Evolutionary conservation across 1,140 invertebrate genomes (phyloP), one percentile per base, ranked within the genome.

Genomic region (Calephelis nemesis): DNA sequence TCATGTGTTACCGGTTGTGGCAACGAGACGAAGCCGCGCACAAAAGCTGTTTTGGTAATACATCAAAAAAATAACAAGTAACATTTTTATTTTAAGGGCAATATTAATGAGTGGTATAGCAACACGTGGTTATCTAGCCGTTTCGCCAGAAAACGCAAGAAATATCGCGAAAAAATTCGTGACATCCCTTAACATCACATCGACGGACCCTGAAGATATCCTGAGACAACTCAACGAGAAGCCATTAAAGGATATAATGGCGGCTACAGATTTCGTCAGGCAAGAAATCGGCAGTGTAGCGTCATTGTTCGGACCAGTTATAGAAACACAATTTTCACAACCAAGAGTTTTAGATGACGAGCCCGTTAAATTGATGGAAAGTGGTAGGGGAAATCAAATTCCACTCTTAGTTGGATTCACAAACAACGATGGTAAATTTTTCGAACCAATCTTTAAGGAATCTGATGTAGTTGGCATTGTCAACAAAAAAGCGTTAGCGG

Each of bases 41-140:
- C n/a, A n/a, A n/a, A n/a, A n/a, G n/a, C n/a, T n/a, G n/a, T n/a
- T n/a, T n/a, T n/a, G n/a, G n/a, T n/a, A n/a, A n/a, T n/a, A n/a
- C n/a, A n/a, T n/a, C n/a, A n/a, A n/a, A n/a, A n/a, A n/a, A n/a
- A n/a, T 52, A 13, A 50, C 12, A 58, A 65, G 11, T 12, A 49
- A n/a, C 1, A 10, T 63, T 12, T n/a, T 6, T 11, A 64, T 84
- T 84, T 62, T 80, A n/a, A 88, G 86, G 65, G 77, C 74, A 4
- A 73, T 85, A 12, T 3, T 84, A 50, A 84, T 88, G 82, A 88
- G 86, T 63, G 86, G 84, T 4, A 77, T 74, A 11, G 81, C 72
- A 0, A 63, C 73, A 5, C 70, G 74, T 1, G 45, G 66, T 5
- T 87, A 83, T 66, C 81, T 67, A 68, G 79, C 77, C 7, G 47